Evolutionary conservation across 2,888 invertebrate species (phyloP), one percentile per base, ranked within the genome.

Genomic region (Cyclophora albipunctata): DNA sequence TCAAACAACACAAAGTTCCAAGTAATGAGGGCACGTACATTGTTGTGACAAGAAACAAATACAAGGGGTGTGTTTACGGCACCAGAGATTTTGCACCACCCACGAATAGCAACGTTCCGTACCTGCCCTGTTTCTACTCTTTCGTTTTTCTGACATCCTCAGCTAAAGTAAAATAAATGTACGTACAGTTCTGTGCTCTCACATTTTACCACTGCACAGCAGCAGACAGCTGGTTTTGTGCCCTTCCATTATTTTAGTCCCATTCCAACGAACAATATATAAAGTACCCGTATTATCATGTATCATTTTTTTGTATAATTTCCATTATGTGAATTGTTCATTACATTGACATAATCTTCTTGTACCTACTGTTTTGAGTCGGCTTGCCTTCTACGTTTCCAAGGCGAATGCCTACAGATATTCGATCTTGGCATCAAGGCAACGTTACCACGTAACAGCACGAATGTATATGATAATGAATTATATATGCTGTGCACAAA

Each of bases 11-110:
- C 65, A 66, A 66, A 66, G 64, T 71, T 66, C 62, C 61, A 37
- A 55, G 71, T 77, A 83, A 81, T 76, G 77, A 74, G 75, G 69
- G 65, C 81, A 82, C 81, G 81, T 78, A 67, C 64, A 48, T 54
- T 54, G 53, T 60, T 66, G 68, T 69, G 77, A 74, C 79, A 76
- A 69, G 74, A 69, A 75, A 80, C 77, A 77, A 80, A 80, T 76
- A 75, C 66, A 55, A 59, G 67, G 63, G 63, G 66, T 69, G 68
- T 68, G 71, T 62, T 67, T 69, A 60, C 65, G 62, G 63, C 66
- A 59, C 62, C 34, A 59, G 59, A 71, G 66, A 72, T 71, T 75
- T 69, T 64, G 61, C 62, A 59, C 69, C 64, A 69, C 65, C 66
- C 34, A 20, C 47, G 5, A 37, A 37, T 37, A 2, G 20, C 37